Conservation (phyloP, 2,888 invertebrate species). For the Pterostichus madidus region DNA sequence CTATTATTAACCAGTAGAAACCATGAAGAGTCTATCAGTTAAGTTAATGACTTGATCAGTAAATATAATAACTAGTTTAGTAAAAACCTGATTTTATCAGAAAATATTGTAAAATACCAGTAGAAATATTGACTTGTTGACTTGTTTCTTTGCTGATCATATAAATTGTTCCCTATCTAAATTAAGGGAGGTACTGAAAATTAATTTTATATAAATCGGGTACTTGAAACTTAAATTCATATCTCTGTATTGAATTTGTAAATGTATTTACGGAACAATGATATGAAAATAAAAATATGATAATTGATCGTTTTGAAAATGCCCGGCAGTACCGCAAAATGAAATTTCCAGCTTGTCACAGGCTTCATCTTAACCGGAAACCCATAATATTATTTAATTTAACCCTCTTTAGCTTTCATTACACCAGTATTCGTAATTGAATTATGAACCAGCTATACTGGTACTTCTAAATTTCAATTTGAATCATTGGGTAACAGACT, state of each 20-base stretch:
- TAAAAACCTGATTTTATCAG: too few species aligned
- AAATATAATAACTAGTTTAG: too few species aligned
- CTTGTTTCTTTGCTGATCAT: too few species aligned
- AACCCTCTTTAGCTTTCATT: slow-evolving; percentile 30
- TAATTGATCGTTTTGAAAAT: slow-evolving; percentile 28
- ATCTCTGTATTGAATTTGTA: neutral
- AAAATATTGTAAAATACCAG: too few species aligned
- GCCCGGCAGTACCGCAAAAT: slow-evolving; percentile 22
- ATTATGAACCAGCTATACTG: slow-evolving; percentile 7
- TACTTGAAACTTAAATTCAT: slow-evolving; percentile 9
- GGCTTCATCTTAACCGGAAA: slow-evolving; percentile 20
- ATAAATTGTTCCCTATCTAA: too few species aligned
- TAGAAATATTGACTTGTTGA: too few species aligned
- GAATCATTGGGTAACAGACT: slow-evolving; percentile 25
- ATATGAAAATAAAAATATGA: slow-evolving; percentile 26
- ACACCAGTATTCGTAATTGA: slow-evolving; percentile 40
- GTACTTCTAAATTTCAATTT: slow-evolving; percentile 17
- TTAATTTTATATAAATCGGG: neutral
- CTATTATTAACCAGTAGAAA: too few species aligned
- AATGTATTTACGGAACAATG: neutral
- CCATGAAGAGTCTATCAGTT: too few species aligned
- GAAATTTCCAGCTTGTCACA: slow-evolving; percentile 20
- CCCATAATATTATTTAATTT: slow-evolving; percentile 45
- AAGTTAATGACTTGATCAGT: too few species aligned
- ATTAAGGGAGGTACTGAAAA: slow-evolving; percentile 6